phyloP scores from a whole-genome alignment of 2,888 invertebrate species.

The Diaphora mendica region DNA sequence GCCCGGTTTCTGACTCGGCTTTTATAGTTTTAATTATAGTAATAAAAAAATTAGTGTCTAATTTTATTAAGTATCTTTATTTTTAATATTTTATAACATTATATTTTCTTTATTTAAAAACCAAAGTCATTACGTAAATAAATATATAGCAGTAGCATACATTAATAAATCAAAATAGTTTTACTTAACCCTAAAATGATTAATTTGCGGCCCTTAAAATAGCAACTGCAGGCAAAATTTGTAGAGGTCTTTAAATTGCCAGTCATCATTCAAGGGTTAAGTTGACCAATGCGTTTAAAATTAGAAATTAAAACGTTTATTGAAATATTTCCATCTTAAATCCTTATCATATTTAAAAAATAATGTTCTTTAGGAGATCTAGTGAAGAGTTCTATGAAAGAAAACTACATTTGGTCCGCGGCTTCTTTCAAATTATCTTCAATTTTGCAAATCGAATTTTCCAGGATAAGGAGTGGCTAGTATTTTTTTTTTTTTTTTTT shows the following conservation, averaged over 20 bases:
- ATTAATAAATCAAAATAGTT: constrained; percentile 56
- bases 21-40: neutral
- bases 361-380: too few relatives aligned
- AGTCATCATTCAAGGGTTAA: constrained; percentile 61
- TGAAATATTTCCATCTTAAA: neutral
- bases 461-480: too few relatives aligned
- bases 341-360: too few relatives aligned
- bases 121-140: neutral
- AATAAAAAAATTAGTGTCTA: neutral
- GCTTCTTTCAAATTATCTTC: too few relatives aligned
- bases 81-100: neutral
- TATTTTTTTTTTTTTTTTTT: too few relatives aligned
- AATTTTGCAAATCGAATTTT: too few relatives aligned
- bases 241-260: constrained; percentile 56
- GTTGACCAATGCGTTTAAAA: constrained; percentile 45
- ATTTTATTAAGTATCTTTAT: neutral
- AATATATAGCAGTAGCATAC: constrained; percentile 15
- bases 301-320: constrained; percentile 31
- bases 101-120: neutral
- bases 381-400: neutral
- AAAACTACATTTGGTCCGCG: too few relatives aligned
- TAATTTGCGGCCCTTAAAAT: constrained; percentile 64
- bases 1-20: neutral
- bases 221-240: constrained; percentile 60
- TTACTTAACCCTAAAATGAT: constrained; percentile 54